Conservation (phyloP, 2,113 vertebrate genomes). For the Pseudopipra pipra region DNA sequence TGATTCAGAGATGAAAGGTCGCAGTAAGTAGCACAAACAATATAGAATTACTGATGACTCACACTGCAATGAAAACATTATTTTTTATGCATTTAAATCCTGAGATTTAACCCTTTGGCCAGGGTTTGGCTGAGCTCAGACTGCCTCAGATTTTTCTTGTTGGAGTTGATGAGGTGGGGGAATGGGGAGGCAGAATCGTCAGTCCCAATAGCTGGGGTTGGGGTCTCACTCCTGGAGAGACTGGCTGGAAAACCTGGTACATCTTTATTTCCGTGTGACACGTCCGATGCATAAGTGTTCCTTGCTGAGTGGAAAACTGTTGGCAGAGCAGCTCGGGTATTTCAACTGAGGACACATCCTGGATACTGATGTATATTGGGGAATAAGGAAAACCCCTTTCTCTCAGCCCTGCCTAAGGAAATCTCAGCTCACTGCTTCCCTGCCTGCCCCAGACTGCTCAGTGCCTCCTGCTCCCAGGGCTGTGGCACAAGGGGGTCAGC, state of each 20-base stretch:
- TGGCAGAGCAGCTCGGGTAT: fast-evolving
- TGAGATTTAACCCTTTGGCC: background rate
- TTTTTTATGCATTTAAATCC: background rate
- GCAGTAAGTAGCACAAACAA: background rate
- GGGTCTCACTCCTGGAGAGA: background rate
- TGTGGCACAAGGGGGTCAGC: background rate
- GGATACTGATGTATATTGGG: background rate
- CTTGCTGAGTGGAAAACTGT: background rate
- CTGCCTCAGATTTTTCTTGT: background rate
- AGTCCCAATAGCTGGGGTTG: fast-evolving
- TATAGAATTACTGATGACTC: conserved; percentile 11
- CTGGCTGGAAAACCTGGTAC: background rate
- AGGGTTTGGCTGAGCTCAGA: background rate
- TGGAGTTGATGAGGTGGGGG: background rate
- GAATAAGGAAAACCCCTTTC: background rate
- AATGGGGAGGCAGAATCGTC: background rate
- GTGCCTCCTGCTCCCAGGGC: background rate
- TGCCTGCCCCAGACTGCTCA: fast-evolving
- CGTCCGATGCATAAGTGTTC: fast-evolving
- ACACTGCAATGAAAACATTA: background rate
- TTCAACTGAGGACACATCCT: background rate
- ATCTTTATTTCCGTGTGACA: background rate
- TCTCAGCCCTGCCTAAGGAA: background rate
- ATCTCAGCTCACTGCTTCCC: background rate
- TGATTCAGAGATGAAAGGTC: background rate